Base-by-base conservation (phyloP, 2,888 invertebrate genomes). In the Oligia latruncula region DNA sequence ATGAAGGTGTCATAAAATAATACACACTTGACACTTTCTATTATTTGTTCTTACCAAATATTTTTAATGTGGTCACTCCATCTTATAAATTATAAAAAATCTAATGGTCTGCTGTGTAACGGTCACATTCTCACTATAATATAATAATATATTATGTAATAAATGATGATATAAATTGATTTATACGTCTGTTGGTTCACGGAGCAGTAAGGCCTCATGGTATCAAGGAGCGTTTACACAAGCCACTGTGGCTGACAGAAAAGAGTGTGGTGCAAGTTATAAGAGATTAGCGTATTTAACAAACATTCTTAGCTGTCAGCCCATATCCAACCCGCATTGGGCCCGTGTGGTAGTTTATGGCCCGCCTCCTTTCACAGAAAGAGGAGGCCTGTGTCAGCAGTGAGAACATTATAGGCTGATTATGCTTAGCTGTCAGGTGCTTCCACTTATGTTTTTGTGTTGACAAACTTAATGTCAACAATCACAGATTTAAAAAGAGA, bases 181-280 rank as follows among this genome's bases (percentile, higher is more conserved):
- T 84, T 89, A 90, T 89, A 83, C 74, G 83, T 89, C 86, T 89
- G 89, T 88, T 89, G 86, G 92, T 92, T 88, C 91, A 89, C 92
- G 92, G 93, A 92, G 91, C 90, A 90, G 90, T 92, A 90, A 93
- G 93, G 86, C 81, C 84, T 90, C 89, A 88, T 84, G 93, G 92
- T 94, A 94, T 94, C 93, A 95, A 94, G 95, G 94, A 95, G 94
- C 93, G 93, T 94, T 95, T 93, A 94, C 93, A 93, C 93, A 92
- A 93, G 87, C 91, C 93, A 85, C 94, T 96, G 96, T 88, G 89
- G 88, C 87, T 95, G 96, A 96, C 96, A 95, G 91, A 91, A 92
- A 88, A 85, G 79, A 74, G 74, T 81, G 77, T 74, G 84, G 89
- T 74, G 23, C 9, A 66, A 85, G 88, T 4, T 8, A 90, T 55